Evolutionary conservation across 2,113 vertebrate genomes (phyloP), one percentile per base, ranked within the genome.

Genomic region (Centropristis striata): DNA sequence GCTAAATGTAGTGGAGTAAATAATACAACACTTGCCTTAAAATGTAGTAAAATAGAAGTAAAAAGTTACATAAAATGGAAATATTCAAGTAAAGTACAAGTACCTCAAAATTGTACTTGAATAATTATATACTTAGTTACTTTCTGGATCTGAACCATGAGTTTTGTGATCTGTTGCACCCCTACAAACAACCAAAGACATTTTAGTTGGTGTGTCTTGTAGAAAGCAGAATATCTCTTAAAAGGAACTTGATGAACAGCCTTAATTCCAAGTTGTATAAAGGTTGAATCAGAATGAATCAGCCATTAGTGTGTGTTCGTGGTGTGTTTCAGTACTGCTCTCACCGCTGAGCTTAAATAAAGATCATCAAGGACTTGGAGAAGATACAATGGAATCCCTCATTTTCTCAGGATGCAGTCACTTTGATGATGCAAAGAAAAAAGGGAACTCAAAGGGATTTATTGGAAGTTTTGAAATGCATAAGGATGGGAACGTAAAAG

Each of bases 391-490:
- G n/a, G 54, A 60, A 44, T 68, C 28, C 11, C 18, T n/a, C 18
- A 21, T 63, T 51, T n/a, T 67, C 39, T 67, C 16, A n/a, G 61
- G 44, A 49, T 54, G 14, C 10, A 78, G 71, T 49, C 36, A 67
- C 83, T 90, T 90, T 88, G 85, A 87, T 86, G 77, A 20, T 76
- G 58, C 0, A 60, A 66, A 7, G 47, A 37, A 66, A 50, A 67
- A 74, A 36, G 4, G 36, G 4, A 75, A 71, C 78, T 78, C 25
- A 68, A 81, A 80, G 57, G 15, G 8, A 13, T 49, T 59, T 81
- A 66, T 74, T 72, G 57, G 44, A 58, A 69, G 36, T 81, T 75
- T 71, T 42, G 21, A 75, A 78, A 76, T 60, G 68, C 27, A 46
- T 59, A 77, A 47, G 18, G 37, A 71, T 67, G 32, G 69, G 78